A percentile compares a stretch with the other conserved stretches of the same genome.
Conservation (phyloP, 2,113 vertebrate species). For the Trichechus manatus region DNA sequence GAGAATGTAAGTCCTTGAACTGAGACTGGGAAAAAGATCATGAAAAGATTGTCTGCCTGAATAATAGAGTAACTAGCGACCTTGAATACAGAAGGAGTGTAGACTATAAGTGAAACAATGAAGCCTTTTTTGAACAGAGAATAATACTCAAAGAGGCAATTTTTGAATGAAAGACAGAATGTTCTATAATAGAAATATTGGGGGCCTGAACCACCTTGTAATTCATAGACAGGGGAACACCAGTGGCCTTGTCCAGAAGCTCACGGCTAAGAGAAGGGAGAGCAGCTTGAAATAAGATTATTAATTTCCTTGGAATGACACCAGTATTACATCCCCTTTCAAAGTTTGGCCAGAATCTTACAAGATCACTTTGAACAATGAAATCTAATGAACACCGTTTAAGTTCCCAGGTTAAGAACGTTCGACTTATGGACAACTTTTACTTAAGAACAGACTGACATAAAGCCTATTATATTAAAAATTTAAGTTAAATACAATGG, state of each 20-base stretch:
- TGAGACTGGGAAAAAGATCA: slow-evolving; percentile 77
- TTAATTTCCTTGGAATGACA: slow-evolving; percentile 79
- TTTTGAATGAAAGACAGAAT: slow-evolving; percentile 82
- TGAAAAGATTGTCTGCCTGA: slow-evolving; percentile 86
- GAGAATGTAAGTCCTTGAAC: slow-evolving; percentile 90
- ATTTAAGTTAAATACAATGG: no score
- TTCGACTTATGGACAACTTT: no score
- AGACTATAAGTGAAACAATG: slow-evolving; percentile 89
- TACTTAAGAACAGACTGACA: no score
- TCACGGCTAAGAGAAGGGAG: slow-evolving; percentile 59
- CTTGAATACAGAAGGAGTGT: slow-evolving; percentile 88
- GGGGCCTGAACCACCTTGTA: slow-evolving; percentile 76
- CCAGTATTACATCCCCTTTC: slow-evolving; percentile 70
- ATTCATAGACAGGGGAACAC: slow-evolving; percentile 81
- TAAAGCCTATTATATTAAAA: no score
- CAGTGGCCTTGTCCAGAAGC: slow-evolving; percentile 71
- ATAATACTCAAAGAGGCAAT: slow-evolving; percentile 88
- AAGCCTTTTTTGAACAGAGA: slow-evolving; percentile 86
- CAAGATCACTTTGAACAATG: slow-evolving; percentile 74
- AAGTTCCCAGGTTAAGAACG: no score
- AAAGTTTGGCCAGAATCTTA: slow-evolving; percentile 70
- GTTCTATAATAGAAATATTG: slow-evolving; percentile 76
- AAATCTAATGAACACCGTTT: slow-evolving; percentile 60
- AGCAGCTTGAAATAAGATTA: slow-evolving; percentile 75
- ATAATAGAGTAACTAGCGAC: slow-evolving; percentile 88